Conservation (phyloP, 2,888 invertebrate species). For the Spodoptera exigua region DNA sequence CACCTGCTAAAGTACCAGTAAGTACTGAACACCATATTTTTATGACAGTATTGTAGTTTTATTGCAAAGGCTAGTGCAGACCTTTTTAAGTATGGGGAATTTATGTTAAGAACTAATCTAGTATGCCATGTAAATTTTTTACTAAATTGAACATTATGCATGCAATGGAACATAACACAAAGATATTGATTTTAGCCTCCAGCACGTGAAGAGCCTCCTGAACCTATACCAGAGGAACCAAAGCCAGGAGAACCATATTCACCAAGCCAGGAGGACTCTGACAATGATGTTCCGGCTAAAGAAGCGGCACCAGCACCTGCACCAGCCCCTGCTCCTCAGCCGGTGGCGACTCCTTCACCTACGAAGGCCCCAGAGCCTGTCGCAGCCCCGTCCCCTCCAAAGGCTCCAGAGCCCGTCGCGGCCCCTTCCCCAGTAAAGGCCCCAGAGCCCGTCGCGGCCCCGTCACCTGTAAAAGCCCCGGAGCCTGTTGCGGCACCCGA, state of each 20-base stretch:
- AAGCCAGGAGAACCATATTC: slow-evolving; percentile 63
- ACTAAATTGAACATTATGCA: not conserved
- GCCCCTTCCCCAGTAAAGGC: not conserved
- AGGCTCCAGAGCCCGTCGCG: not conserved
- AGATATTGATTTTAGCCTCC: slow-evolving; percentile 57
- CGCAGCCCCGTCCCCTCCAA: too few relatives aligned
- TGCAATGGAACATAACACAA: too few relatives aligned
- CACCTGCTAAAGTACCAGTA: slow-evolving; percentile 71
- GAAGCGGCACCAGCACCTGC: slow-evolving; percentile 1
- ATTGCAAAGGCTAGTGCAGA: too few relatives aligned
- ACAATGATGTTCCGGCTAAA: slow-evolving; percentile 44
- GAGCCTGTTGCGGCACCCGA: slow-evolving; percentile 11
- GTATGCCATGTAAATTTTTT: too few relatives aligned
- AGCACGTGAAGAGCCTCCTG: slow-evolving; percentile 72
- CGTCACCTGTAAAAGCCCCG: slow-evolving; percentile 4
- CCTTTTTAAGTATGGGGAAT: too few relatives aligned
- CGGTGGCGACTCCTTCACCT: not conserved
- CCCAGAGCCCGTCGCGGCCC: slow-evolving; percentile 2
- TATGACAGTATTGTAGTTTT: too few relatives aligned
- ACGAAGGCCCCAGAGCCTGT: not conserved
- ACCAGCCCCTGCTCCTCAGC: slow-evolving; percentile 6
- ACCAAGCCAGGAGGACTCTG: slow-evolving; percentile 63
- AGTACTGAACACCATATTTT: too few relatives aligned
- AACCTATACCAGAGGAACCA: slow-evolving; percentile 70
- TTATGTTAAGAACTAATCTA: too few relatives aligned